Base-by-base conservation (phyloP, 2,113 vertebrate species). In the Rafetus swinhoei region DNA sequence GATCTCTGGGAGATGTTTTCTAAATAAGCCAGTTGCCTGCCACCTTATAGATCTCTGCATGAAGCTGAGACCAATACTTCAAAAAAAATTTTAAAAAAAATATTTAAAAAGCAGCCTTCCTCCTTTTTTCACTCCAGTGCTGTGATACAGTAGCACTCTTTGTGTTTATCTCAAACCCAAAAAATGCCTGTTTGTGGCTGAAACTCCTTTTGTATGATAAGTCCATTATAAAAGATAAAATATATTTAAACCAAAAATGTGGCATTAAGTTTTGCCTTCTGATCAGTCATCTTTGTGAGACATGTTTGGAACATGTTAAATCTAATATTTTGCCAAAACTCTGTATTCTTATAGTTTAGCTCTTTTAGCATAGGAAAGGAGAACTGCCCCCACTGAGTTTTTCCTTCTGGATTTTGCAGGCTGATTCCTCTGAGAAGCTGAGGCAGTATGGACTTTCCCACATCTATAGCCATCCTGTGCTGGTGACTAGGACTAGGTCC, bases 401-500 rank as follows among this genome's bases (percentile, higher is more conserved):
- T 16, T 90, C 21, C 54, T 72, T 87, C 54, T 15, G 1, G 89
- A 12, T 88, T 90, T 91, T 22, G 4, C 52, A 99, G 99, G 96
- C 98, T 56, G 96, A 98, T 90, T 98, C 98, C 90, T 98, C 99
- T 10, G 98, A 99, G 96, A 98, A 97, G 83, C 97, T 99, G 56
- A 98, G 99, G 65, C 97, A 97, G 32, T 99, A 98, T 24, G 98
- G 99, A 6, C 98, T 99, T 81, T 99, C 97, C 35, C 98, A 98
- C 86, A 88, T 97, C 84, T 82, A 97, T 86, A 99, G 98, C 94
- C 99, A 99, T 94, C 98, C 98, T 22, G 97, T 99, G 83, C 93
- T 99, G 56, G 87, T 99, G 86, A 99, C 97, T 32, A 97, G 97
- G 95, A 99, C 98, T 32, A 98, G 99, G 22, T 97, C 98, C 6